These are phyloP conservation scores for Holothuria glaberrima DNA, from an alignment of 35 echinoderm and acorn worm genomes.

Conservation along the genomic window DNA sequence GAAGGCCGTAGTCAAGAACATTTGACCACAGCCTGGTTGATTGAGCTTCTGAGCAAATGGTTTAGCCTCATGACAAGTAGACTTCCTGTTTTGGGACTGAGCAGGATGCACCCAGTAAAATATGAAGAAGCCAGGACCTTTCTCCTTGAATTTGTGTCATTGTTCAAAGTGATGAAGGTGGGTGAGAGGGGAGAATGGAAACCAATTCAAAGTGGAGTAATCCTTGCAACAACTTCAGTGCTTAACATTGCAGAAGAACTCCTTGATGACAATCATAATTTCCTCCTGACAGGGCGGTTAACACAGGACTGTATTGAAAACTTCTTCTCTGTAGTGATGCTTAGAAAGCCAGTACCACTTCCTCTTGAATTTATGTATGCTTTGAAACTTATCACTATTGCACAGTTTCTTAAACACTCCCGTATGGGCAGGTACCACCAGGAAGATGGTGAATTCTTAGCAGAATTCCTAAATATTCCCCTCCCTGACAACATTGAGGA, in stretches of 20 bases:
- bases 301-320: slow-evolving; percentile 65
- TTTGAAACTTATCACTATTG: slow-evolving; percentile 54
- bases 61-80: slow-evolving; percentile 15
- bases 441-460: slow-evolving; percentile 32
- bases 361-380: slow-evolving; percentile 43
- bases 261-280: slow-evolving; percentile 11
- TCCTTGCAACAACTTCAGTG: slow-evolving; percentile 33
- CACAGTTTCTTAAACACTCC: slow-evolving; percentile 49
- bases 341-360: slow-evolving; percentile 54
- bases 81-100: not conserved
- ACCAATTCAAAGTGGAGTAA: slow-evolving; percentile 47
- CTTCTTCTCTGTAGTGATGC: slow-evolving; percentile 30
- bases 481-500: not conserved
- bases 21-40: not conserved
- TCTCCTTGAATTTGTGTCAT: not conserved
- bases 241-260: slow-evolving; percentile 29
- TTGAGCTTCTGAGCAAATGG: slow-evolving; percentile 28
- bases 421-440: slow-evolving; percentile 49
- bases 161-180: slow-evolving; percentile 30
- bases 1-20: not conserved
- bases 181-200: slow-evolving; percentile 42
- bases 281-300: slow-evolving; percentile 37
- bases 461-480: slow-evolving; percentile 27
- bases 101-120: not conserved
- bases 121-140: not conserved